phyloP scores from a whole-genome alignment of 2,888 invertebrate species.

The Protonemura montana region DNA sequence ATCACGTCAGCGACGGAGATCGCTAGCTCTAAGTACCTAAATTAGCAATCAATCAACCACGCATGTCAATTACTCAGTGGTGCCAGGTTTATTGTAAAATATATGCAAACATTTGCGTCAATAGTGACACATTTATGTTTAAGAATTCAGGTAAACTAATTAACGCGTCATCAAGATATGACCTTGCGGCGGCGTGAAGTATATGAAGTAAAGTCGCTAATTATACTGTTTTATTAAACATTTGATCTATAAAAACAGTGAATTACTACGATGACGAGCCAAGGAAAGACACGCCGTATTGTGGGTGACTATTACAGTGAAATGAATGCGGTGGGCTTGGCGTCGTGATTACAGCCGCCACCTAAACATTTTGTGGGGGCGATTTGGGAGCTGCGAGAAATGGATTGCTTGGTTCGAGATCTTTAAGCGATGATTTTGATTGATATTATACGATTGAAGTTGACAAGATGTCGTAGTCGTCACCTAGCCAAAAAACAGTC shows the following conservation, averaged over 20 bases:
- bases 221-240: not conserved
- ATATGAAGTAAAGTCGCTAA: not conserved
- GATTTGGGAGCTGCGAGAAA: no score
- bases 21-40: not conserved
- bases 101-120: not conserved
- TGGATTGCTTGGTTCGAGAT: no score
- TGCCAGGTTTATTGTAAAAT: no score
- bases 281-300: not conserved
- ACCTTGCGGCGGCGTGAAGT: not conserved
- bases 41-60: not conserved
- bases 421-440: no score
- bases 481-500: no score
- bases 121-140: not conserved
- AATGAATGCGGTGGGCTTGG: no score
- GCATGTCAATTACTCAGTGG: no score
- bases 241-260: not conserved
- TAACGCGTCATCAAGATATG: not conserved
- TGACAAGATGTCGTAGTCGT: no score
- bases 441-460: no score
- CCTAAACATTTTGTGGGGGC: no score
- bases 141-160: not conserved
- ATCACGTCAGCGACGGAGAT: not conserved
- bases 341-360: no score
- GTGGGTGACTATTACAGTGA: not conserved
- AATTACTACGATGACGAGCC: not conserved